Base-by-base conservation (phyloP, 1,140 invertebrate species). In the Physella acuta region DNA sequence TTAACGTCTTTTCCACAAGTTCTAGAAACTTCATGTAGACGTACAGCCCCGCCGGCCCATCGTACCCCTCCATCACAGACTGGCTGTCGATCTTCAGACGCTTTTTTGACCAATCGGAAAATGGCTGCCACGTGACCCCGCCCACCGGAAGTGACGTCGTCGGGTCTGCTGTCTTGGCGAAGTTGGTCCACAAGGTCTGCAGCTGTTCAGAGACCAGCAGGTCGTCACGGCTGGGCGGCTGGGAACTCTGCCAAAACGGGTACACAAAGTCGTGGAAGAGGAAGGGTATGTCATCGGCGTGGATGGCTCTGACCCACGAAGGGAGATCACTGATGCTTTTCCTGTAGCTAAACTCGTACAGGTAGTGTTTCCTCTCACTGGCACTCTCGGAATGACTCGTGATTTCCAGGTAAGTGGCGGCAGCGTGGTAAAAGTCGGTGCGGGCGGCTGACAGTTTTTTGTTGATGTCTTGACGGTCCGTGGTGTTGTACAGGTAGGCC, bases 121-220 rank as follows among this genome's bases (percentile, higher is more conserved):
- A n/a, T n/a, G n/a, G n/a, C n/a, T n/a, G 39, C 39, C 39, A 44
- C 8, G 39, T 11, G 8, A 20, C 20, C 20, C 8, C 20, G 8
- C 39, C 39, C 8, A 20, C 20, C 8, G 39, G 39, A 8, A 44
- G 3, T 39, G 59, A 37, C 2, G 36, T 26, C n/a, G 28, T 17
- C 11, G 62, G 62, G 44, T 64, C 52, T 1, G 39, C 62, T 14
- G 51, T 52, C n/a, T 33, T 64, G 31, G 49, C 62, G 28, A 64
- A 64, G n/a, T 64, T 64, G 8, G 62, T 53, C 62, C 62, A 64
- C 62, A 64, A 14, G 0, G 44, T 44, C 20, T 11, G 8, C 8
- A 44, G 8, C 20, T 44, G 39, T 11, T 44, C 39, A 11, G 39
- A 44, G 20, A 44, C 39, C 39, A 8, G 8, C 8, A 44, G 39